Percentiles rank a stretch among this genome's conserved stretches.
Evolutionary conservation across 1,140 invertebrate genomes (phyloP).

Genomic region (Agrypnia vestita): DNA sequence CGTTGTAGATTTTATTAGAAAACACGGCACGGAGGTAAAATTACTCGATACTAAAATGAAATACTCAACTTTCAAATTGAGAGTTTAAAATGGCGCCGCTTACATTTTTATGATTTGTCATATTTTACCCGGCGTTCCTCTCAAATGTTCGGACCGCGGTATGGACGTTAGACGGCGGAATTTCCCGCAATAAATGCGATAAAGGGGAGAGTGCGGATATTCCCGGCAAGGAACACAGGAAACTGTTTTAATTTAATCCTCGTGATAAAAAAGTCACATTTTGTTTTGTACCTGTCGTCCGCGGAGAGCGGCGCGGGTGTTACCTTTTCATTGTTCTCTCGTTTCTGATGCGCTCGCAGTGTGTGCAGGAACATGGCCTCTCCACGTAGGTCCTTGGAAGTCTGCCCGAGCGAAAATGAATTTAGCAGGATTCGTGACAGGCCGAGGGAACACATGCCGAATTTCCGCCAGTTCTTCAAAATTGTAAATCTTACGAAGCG

Average conservation of each 20-base stretch:
- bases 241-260: not conserved
- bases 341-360: not conserved
- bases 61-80: not conserved
- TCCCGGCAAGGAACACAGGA: not conserved
- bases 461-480: too few relatives aligned
- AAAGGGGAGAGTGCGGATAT: constrained; percentile 29
- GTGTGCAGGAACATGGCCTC: not conserved
- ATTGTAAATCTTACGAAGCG: too few relatives aligned
- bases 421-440: not conserved
- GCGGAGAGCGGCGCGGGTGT: not conserved
- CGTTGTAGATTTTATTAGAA: not conserved
- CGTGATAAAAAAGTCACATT: constrained; percentile 11
- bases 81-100: not conserved
- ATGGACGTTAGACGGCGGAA: constrained; percentile 19
- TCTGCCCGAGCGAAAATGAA: constrained; percentile 18
- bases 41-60: not conserved
- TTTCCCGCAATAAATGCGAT: constrained; percentile 38
- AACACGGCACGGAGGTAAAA: not conserved
- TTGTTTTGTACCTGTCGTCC: not conserved
- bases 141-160: not conserved
- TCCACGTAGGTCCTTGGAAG: not conserved
- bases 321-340: not conserved
- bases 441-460: not conserved
- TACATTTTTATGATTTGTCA: not conserved
- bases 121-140: not conserved